These are phyloP conservation scores for Abscondita cerata DNA, from an alignment of 2,888 invertebrate genomes.

Conservation along the genomic window DNA sequence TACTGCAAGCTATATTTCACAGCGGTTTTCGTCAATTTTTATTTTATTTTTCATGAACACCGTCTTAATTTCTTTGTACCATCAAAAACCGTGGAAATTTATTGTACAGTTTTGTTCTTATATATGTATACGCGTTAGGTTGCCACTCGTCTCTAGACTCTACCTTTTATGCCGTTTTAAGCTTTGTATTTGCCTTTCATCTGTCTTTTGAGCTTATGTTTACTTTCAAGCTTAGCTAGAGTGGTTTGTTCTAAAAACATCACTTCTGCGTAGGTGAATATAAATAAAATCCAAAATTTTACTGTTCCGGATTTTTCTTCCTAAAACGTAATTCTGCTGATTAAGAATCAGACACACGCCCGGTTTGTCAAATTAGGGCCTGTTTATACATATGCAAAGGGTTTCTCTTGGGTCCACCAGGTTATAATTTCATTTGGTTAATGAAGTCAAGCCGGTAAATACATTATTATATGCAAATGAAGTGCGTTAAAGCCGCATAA, in stretches of 20 bases:
- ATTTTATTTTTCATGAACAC: neutral
- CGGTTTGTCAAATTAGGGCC: slow-evolving; percentile 8
- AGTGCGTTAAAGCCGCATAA: slow-evolving; percentile 51
- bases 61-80: slow-evolving; percentile 3
- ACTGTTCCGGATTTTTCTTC: slow-evolving; percentile 3
- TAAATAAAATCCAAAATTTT: neutral
- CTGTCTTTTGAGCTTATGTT: slow-evolving; percentile 49
- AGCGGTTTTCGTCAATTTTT: neutral
- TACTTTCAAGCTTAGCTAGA: slow-evolving; percentile 48
- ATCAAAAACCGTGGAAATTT: neutral
- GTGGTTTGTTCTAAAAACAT: slow-evolving; percentile 42
- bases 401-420: slow-evolving; percentile 44
- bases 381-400: slow-evolving; percentile 34
- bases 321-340: slow-evolving; percentile 8
- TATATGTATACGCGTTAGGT: slow-evolving; percentile 13
- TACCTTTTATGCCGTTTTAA: slow-evolving; percentile 38
- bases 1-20: slow-evolving; percentile 22
- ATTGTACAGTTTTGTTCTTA: too few relatives aligned
- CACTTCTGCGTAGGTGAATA: slow-evolving; percentile 20
- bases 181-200: slow-evolving; percentile 49
- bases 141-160: slow-evolving; percentile 24
- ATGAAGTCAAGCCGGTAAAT: slow-evolving; percentile 55
- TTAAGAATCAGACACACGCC: slow-evolving; percentile 2
- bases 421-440: slow-evolving; percentile 56
- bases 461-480: slow-evolving; percentile 57